Percentiles rank a stretch among this genome's conserved stretches.
Conservation (phyloP, 2,113 vertebrate species). For the Sporophila hypoxantha region DNA sequence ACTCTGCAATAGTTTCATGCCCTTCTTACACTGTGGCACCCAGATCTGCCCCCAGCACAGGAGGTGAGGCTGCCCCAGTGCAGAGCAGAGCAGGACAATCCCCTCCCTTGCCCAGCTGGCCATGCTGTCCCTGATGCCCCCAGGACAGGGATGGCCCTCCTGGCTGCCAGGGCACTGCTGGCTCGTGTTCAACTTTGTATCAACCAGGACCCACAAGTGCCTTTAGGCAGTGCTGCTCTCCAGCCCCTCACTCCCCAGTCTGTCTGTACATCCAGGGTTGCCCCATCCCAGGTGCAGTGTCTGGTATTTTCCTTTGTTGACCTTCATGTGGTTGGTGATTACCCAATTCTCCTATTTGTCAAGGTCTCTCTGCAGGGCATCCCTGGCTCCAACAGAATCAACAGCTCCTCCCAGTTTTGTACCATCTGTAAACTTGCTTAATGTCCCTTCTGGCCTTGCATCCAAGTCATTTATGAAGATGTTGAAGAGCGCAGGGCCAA, state of each 20-base stretch:
- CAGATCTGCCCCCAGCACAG: neutral
- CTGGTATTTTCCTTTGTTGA: accelerated
- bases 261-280: accelerated
- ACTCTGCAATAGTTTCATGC: accelerated
- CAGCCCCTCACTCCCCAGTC: neutral
- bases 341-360: neutral
- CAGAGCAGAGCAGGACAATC: neutral
- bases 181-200: accelerated
- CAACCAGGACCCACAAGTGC: accelerated
- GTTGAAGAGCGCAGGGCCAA: neutral
- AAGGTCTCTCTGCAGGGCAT: neutral
- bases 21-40: accelerated
- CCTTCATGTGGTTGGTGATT: neutral
- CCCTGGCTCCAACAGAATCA: accelerated
- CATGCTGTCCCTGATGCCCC: neutral
- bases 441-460: neutral
- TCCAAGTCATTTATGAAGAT: neutral
- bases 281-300: no score
- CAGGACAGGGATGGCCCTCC: neutral
- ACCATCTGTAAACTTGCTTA: neutral
- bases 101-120: accelerated
- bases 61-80: accelerated
- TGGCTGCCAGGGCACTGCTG: neutral
- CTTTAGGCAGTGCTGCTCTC: accelerated
- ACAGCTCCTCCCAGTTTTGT: neutral